phyloP scores from a whole-genome alignment of 2,888 invertebrate species.

The Catocala nupta region DNA sequence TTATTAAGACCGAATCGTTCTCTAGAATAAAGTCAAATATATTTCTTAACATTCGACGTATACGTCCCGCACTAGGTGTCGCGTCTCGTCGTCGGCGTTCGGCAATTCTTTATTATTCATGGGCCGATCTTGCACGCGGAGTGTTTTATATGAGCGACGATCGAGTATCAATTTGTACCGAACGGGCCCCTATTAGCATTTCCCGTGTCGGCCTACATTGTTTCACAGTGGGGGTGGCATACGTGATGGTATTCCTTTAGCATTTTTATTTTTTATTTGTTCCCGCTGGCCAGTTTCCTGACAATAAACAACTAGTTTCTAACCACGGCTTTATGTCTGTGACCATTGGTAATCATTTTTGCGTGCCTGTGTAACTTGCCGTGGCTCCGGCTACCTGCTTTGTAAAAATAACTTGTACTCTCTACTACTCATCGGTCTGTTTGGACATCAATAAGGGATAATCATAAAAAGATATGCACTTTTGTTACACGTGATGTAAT shows the following conservation, averaged over 20 bases:
- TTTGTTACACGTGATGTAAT: no score
- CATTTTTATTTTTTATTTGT: constrained; percentile 18
- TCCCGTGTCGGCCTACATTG: constrained; percentile 79
- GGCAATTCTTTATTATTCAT: constrained; percentile 87
- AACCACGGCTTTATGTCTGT: no score
- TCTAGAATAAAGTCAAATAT: neutral
- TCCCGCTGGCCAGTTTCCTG: neutral
- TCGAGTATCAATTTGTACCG: constrained; percentile 87
- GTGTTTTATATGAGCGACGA: constrained; percentile 88
- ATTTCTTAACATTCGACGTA: constrained; percentile 53
- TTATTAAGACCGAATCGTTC: no score
- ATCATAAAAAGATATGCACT: no score
- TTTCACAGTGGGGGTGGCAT: constrained; percentile 59
- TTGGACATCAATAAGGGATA: no score
- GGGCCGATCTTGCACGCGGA: constrained; percentile 82
- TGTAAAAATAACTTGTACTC: no score
- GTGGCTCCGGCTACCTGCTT: no score
- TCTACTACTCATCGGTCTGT: no score
- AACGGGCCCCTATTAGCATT: constrained; percentile 83
- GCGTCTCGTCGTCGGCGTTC: constrained; percentile 70
- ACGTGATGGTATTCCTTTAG: constrained; percentile 27
- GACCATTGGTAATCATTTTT: no score
- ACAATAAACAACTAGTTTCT: no score
- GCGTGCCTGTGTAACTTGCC: no score
- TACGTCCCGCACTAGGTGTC: constrained; percentile 44